These are phyloP conservation scores for Drosophila borborema DNA, from an alignment of 2,888 invertebrate species.

Conservation along the genomic window DNA sequence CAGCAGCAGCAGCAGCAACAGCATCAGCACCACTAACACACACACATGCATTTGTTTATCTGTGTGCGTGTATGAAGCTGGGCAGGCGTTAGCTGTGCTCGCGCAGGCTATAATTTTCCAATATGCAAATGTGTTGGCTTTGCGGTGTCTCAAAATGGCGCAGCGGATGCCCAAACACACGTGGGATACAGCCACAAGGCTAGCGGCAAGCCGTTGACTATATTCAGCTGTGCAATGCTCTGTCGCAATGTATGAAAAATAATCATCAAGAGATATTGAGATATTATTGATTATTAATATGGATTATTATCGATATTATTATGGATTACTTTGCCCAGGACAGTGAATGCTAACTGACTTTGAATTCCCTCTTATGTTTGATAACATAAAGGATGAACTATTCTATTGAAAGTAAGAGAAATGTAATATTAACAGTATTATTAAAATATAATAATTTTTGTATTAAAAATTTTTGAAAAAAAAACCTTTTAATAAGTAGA, in stretches of 20 bases:
- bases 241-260: neutral
- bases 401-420: too few species aligned
- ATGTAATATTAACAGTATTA: too few species aligned
- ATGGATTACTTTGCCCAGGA: too few species aligned
- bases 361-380: too few species aligned
- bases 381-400: too few species aligned
- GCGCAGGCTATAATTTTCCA: slow-evolving; percentile 73
- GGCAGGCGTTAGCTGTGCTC: slow-evolving; percentile 39
- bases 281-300: neutral
- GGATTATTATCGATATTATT: too few species aligned
- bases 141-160: slow-evolving; percentile 71
- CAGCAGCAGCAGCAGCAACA: neutral
- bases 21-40: neutral
- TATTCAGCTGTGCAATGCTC: slow-evolving; percentile 14
- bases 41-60: neutral
- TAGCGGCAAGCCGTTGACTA: neutral
- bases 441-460: too few species aligned
- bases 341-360: too few species aligned
- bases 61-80: slow-evolving; percentile 13
- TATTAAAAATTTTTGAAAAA: too few species aligned
- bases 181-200: slow-evolving; percentile 40
- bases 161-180: slow-evolving; percentile 50
- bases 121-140: slow-evolving; percentile 72
- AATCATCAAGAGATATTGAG: neutral
- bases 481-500: too few species aligned